Conservation (phyloP, 1,140 invertebrate genomes). For the Oreohelix idahoensis region DNA sequence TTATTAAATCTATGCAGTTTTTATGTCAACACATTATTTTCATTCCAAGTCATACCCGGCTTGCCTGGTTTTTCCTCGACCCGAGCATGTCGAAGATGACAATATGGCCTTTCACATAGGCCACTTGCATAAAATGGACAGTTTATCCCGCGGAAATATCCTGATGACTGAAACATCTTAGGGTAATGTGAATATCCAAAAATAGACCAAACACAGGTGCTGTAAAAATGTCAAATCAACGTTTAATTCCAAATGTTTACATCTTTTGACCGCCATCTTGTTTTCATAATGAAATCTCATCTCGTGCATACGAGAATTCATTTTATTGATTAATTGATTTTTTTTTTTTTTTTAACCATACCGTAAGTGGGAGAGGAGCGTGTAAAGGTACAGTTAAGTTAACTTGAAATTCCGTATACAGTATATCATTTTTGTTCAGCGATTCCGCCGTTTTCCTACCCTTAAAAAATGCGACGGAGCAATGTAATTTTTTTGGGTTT, state of each 20-base stretch:
- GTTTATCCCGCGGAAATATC: conserved; percentile 85
- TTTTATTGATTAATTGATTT: too few species aligned
- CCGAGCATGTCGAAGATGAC: conserved; percentile 87
- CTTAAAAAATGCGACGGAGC: too few species aligned
- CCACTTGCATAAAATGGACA: conserved; percentile 88
- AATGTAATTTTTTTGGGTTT: too few species aligned
- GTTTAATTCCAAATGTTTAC: background rate
- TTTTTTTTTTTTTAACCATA: too few species aligned
- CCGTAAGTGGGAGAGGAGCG: too few species aligned
- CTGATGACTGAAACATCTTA: conserved; percentile 87
- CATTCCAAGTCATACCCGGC: conserved; percentile 33
- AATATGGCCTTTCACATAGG: conserved; percentile 87
- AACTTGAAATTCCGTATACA: too few species aligned
- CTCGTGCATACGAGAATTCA: too few species aligned
- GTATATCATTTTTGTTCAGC: too few species aligned
- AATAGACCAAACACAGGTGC: background rate
- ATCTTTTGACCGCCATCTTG: conserved; percentile 1
- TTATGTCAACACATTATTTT: conserved; percentile 18
- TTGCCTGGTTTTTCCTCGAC: conserved; percentile 41
- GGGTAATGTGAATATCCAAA: background rate
- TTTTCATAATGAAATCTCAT: background rate
- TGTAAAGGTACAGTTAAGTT: too few species aligned
- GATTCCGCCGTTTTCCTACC: too few species aligned
- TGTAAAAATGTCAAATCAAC: background rate
- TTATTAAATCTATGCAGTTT: too few species aligned